These are phyloP conservation scores for Hippolais icterina DNA, from an alignment of 2,113 vertebrate genomes.

Conservation along the genomic window DNA sequence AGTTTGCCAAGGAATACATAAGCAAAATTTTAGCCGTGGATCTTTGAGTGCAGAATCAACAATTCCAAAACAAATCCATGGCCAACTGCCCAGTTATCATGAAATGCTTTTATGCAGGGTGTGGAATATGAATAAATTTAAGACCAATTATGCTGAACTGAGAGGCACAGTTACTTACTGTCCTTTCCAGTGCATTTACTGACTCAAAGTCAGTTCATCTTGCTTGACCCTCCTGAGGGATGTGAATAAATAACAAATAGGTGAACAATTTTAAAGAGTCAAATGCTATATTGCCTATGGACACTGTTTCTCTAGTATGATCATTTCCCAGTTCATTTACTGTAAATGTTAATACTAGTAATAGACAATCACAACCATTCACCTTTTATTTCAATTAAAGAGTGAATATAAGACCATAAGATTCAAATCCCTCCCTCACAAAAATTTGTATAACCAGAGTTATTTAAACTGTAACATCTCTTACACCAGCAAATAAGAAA, in stretches of 20 bases:
- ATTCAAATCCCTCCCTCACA: background rate
- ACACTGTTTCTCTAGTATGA: background rate
- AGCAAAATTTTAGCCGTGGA: background rate
- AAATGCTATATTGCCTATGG: background rate
- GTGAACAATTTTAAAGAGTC: background rate
- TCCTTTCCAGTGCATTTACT: background rate
- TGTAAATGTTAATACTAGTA: background rate
- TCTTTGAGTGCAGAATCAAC: background rate
- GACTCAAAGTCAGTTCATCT: background rate
- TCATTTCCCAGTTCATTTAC: background rate
- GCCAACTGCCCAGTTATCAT: background rate
- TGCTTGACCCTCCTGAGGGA: background rate
- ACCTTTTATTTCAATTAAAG: background rate
- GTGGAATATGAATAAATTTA: background rate
- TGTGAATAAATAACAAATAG: background rate
- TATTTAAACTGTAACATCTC: background rate
- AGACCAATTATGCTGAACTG: background rate
- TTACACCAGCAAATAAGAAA: background rate
- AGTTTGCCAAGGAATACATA: background rate
- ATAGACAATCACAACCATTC: background rate
- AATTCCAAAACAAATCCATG: background rate
- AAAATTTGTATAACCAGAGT: background rate
- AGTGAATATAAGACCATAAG: background rate
- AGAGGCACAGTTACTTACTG: background rate
- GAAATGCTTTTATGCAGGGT: background rate